Evolutionary conservation across 2,888 invertebrate genomes (phyloP).

Genomic region (Ceraclea dissimilis): DNA sequence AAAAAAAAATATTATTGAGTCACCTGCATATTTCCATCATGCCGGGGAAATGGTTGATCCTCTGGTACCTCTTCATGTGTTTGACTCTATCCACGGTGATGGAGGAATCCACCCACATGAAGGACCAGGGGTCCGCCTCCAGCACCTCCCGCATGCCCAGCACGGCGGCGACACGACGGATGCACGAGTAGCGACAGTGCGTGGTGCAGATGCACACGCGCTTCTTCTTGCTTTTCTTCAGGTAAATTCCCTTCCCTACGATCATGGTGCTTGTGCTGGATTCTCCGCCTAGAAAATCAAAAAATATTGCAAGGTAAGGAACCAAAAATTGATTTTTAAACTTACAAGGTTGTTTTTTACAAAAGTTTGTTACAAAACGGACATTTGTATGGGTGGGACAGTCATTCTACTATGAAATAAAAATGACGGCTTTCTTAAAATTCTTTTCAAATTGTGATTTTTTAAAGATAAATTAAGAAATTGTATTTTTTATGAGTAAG

Average conservation of each 20-base stretch:
- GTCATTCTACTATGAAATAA: too few species aligned
- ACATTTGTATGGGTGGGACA: too few species aligned
- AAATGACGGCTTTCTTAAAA: too few species aligned
- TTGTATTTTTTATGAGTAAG: too few species aligned
- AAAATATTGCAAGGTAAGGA: neutral
- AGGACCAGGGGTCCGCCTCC: slow-evolving; percentile 79
- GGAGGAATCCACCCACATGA: slow-evolving; percentile 86
- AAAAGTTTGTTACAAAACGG: too few species aligned
- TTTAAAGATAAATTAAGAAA: too few species aligned
- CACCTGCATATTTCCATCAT: slow-evolving; percentile 76
- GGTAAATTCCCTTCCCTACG: slow-evolving; percentile 28
- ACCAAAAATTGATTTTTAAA: too few species aligned
- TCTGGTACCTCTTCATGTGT: slow-evolving; percentile 87
- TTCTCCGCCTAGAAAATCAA: neutral
- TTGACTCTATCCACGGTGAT: slow-evolving; percentile 81
- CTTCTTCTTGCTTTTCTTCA: slow-evolving; percentile 43
- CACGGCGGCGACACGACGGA: slow-evolving; percentile 60
- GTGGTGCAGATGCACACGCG: slow-evolving; percentile 31
- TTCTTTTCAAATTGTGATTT: too few species aligned
- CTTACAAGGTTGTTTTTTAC: too few species aligned
- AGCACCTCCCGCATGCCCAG: slow-evolving; percentile 71
- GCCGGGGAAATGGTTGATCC: slow-evolving; percentile 90
- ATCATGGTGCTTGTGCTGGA: neutral
- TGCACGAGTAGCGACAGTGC: slow-evolving; percentile 67
- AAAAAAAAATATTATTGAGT: too few species aligned